Evolutionary conservation across 2,797 vertebrate species (phyloP).

Genomic region (Ciconia nigra): DNA sequence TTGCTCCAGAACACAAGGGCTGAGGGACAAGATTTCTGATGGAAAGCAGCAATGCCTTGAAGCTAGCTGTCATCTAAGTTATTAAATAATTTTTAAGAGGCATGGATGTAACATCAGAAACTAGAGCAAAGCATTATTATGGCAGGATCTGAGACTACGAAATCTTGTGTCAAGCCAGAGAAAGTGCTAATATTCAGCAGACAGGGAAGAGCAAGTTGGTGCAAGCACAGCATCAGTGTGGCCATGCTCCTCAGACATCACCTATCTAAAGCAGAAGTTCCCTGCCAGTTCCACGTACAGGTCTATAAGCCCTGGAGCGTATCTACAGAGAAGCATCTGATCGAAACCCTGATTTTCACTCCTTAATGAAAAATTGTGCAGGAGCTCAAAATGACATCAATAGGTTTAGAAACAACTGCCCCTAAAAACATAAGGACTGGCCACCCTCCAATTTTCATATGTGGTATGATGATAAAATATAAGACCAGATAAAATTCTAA

Average conservation of each 20-base stretch:
- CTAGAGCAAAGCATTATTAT: not conserved
- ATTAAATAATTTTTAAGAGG: not conserved
- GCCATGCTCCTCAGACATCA: not conserved
- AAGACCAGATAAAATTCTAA: not conserved
- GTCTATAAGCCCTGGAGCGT: not conserved
- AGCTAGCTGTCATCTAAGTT: not conserved
- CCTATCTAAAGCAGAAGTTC: not conserved
- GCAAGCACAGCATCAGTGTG: not conserved
- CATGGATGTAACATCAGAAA: not conserved
- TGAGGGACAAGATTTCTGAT: not conserved
- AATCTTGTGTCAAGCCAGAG: not conserved
- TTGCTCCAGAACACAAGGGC: not conserved
- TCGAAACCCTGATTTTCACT: not conserved
- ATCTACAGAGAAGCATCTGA: not conserved
- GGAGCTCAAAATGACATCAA: not conserved
- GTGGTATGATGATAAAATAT: not conserved
- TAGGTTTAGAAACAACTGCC: not conserved
- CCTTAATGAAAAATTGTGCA: rapidly evolving
- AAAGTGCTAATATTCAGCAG: not conserved
- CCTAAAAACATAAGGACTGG: not conserved
- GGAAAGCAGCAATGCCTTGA: not conserved
- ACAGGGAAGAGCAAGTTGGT: not conserved
- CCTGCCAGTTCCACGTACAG: not conserved
- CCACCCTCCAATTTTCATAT: rapidly evolving
- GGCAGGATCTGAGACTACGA: not conserved